Conservation (phyloP, 2,797 vertebrate species). For the Cyclura pinguis region DNA sequence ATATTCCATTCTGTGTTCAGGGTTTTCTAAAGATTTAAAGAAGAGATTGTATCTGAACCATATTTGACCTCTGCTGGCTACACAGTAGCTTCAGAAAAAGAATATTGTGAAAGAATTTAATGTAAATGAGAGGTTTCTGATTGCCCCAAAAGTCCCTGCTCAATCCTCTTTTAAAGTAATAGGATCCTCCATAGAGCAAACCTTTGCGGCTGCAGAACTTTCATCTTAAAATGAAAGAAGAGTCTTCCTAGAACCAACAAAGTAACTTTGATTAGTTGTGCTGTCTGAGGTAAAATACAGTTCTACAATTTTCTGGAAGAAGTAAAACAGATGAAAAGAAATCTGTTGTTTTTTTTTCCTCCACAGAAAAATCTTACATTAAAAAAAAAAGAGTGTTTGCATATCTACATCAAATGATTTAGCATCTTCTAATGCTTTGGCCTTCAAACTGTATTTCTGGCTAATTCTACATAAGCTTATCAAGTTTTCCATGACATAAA, state of each 20-base stretch:
- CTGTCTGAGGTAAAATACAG: background rate
- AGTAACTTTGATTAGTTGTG: slow-evolving; percentile 1
- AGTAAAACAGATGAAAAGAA: slow-evolving; percentile 13
- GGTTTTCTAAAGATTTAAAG: background rate
- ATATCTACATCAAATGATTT: slow-evolving; percentile 15
- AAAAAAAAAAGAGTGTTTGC: slow-evolving; percentile 6
- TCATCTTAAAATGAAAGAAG: slow-evolving; percentile 27
- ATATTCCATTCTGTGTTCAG: background rate
- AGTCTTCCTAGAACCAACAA: background rate
- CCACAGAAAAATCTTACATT: background rate
- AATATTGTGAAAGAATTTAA: slow-evolving; percentile 14
- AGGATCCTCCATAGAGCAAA: slow-evolving; percentile 21
- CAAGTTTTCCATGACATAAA: background rate
- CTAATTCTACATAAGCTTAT: background rate
- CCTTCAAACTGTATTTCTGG: background rate
- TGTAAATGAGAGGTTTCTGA: slow-evolving; percentile 19
- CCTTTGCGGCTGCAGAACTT: background rate
- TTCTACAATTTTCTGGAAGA: slow-evolving; percentile 24
- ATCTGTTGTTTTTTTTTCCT: too few relatives aligned
- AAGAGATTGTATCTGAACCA: background rate
- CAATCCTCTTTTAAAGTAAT: background rate
- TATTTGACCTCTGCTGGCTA: background rate
- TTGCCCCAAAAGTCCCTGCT: background rate
- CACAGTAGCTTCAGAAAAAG: background rate
- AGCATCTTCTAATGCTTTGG: background rate